phyloP scores from a whole-genome alignment of 2,113 vertebrate genomes.

The Cnemophilus loriae region DNA sequence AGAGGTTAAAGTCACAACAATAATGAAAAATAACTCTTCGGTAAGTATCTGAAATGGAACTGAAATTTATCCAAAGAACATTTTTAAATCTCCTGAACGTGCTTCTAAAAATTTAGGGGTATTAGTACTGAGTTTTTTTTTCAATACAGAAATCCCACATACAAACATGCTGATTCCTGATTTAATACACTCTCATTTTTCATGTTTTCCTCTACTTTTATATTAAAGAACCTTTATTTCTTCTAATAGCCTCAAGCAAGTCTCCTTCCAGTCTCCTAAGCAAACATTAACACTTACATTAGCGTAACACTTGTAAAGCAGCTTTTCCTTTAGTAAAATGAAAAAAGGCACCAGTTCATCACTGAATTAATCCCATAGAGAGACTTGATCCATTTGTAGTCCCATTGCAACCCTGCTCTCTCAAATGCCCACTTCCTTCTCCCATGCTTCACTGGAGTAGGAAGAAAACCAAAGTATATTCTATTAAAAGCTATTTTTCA shows the following conservation, averaged over 20 bases:
- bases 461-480: neutral
- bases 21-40: constrained; percentile 28
- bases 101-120: neutral
- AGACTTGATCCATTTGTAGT: neutral
- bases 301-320: constrained; percentile 6
- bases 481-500: neutral
- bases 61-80: neutral
- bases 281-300: constrained; percentile 27
- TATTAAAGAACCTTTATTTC: neutral
- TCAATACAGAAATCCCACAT: neutral
- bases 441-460: neutral
- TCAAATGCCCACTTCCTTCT: neutral
- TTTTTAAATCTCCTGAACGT: neutral
- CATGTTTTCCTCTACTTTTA: neutral
- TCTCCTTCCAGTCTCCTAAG: neutral
- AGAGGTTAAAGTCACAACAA: constrained; percentile 24
- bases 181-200: neutral
- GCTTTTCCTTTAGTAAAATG: constrained; percentile 12
- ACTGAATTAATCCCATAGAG: neutral
- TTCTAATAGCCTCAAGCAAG: neutral
- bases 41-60: neutral
- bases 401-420: neutral
- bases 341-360: constrained; percentile 16
- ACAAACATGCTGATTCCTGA: neutral
- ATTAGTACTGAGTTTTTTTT: neutral